A percentile compares a stretch with the other conserved stretches of the same genome.
Conservation (phyloP, 2,888 invertebrate species). For the Ditylenchus weischeri region DNA sequence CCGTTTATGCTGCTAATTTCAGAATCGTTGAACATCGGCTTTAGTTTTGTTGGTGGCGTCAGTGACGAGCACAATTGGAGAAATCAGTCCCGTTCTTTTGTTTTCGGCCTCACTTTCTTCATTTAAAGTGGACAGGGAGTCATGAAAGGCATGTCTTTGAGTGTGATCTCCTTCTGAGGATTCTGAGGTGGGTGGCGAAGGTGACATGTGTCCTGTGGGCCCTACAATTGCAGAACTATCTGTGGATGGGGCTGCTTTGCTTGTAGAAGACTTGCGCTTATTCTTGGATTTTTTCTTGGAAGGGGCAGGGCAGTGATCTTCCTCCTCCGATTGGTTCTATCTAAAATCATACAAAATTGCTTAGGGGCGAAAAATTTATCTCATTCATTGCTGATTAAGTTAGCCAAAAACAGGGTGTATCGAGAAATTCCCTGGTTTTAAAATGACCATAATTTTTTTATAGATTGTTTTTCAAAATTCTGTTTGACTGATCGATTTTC, state of each 20-base stretch:
- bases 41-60: background rate
- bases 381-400: too few relatives aligned
- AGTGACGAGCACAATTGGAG: constrained; percentile 9
- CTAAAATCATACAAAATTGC: background rate
- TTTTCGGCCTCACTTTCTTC: constrained; percentile 25
- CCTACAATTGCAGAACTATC: background rate
- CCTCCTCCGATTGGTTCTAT: constrained; percentile 14
- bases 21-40: constrained; percentile 6
- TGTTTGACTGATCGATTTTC: too few relatives aligned
- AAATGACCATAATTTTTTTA: too few relatives aligned
- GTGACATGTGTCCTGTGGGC: background rate
- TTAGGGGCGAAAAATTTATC: too few relatives aligned
- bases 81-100: background rate
- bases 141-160: constrained; percentile 29
- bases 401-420: too few relatives aligned
- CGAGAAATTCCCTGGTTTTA: too few relatives aligned
- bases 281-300: constrained; percentile 2
- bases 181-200: constrained; percentile 6
- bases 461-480: too few relatives aligned
- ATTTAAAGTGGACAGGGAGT: constrained; percentile 33
- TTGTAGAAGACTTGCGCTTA: background rate
- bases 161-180: background rate
- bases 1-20: background rate
- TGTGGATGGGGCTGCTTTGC: too few relatives aligned
- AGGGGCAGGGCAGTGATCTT: constrained; percentile 17